These are phyloP conservation scores for Apotomis betuletana DNA, from an alignment of 2,888 invertebrate species.

Conservation along the genomic window DNA sequence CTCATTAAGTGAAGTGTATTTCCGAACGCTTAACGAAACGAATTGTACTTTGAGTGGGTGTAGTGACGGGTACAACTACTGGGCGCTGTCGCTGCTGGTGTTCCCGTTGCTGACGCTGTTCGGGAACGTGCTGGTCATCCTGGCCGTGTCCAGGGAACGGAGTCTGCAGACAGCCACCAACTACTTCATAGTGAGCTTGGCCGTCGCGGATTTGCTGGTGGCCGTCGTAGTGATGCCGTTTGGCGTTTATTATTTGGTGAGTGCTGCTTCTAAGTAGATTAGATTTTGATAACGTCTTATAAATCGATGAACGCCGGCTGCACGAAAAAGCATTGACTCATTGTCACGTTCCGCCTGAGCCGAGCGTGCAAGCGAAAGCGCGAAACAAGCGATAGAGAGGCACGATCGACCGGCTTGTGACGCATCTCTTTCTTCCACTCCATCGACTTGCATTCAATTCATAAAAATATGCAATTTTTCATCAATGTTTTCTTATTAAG, in stretches of 20 bases:
- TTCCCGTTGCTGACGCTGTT: slow-evolving; percentile 97
- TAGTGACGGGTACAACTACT: slow-evolving; percentile 87
- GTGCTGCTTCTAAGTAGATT: slow-evolving; percentile 65
- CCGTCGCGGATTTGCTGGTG: slow-evolving; percentile 90
- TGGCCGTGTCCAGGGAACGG: slow-evolving; percentile 95
- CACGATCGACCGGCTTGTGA: too few relatives aligned
- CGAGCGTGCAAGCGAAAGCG: too few relatives aligned
- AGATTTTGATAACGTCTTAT: too few relatives aligned
- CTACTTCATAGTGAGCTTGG: slow-evolving; percentile 99
- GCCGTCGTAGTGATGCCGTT: slow-evolving; percentile 90
- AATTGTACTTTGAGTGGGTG: slow-evolving; percentile 71
- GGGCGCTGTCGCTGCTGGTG: slow-evolving; percentile 93
- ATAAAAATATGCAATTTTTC: too few relatives aligned
- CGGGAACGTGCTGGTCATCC: slow-evolving; percentile 98
- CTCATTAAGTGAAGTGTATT: slow-evolving; percentile 57
- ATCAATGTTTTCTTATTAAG: too few relatives aligned
- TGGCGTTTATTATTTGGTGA: slow-evolving; percentile 99
- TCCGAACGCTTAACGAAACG: slow-evolving; percentile 54
- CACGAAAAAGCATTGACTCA: too few relatives aligned
- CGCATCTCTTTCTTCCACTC: too few relatives aligned
- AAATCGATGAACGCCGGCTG: too few relatives aligned
- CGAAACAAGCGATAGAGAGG: too few relatives aligned
- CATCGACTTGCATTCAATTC: too few relatives aligned
- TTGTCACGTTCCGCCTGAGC: too few relatives aligned
- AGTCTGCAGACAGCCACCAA: slow-evolving; percentile 98